Percentiles rank a stretch among this genome's conserved stretches.
Evolutionary conservation across 37 sponge, comb jelly and placozoan genomes (phyloP).

Genomic region (Beroe forskalii): DNA sequence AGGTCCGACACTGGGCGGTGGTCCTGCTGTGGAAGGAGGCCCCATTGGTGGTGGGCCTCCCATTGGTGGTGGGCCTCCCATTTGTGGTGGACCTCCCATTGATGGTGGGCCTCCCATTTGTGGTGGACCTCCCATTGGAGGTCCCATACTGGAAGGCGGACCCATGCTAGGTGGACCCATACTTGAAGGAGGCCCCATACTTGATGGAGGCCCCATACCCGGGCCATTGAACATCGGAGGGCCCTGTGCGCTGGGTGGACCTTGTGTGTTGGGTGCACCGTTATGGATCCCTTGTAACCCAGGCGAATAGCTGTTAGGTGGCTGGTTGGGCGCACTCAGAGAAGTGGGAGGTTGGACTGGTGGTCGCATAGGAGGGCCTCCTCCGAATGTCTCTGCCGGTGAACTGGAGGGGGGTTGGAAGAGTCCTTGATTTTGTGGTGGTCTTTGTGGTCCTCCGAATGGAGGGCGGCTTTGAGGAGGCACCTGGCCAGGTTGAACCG

Average conservation of each 20-base stretch:
- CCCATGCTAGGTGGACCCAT: neutral
- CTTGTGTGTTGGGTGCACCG: neutral
- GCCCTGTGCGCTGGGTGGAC: neutral
- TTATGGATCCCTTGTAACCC: neutral
- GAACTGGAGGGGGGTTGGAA: neutral
- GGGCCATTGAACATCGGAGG: slow-evolving; percentile 1
- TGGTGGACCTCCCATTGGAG: neutral
- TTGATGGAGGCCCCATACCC: neutral
- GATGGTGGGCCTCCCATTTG: neutral
- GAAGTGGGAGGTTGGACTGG: neutral
- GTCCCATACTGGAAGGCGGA: neutral
- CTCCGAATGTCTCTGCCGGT: neutral
- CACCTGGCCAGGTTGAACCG: neutral
- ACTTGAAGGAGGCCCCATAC: neutral
- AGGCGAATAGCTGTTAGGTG: slow-evolving; percentile 4
- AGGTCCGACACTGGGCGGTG: neutral
- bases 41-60: slow-evolving; percentile 25
- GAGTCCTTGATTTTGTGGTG: neutral
- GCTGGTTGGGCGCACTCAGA: neutral
- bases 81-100: neutral
- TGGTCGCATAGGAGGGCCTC: neutral
- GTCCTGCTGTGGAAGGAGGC: slow-evolving; percentile 10
- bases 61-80: neutral
- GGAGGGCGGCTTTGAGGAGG: neutral
- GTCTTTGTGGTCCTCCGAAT: neutral